Conservation (phyloP, 2,888 invertebrate genomes). For the Dyspetes luteomarginatus region DNA sequence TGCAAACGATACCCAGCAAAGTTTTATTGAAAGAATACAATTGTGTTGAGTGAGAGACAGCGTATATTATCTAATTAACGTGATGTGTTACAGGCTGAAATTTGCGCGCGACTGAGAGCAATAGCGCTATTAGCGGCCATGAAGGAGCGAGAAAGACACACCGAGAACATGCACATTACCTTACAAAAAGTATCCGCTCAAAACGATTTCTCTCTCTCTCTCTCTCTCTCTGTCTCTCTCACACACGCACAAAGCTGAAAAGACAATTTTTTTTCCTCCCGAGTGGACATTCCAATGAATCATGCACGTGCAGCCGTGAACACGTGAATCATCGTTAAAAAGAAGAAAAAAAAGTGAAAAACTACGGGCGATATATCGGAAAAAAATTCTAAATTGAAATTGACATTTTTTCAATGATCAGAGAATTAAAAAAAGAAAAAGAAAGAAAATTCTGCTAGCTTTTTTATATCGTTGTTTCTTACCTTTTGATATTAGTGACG, state of each 20-base stretch:
- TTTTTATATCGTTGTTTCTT: neutral
- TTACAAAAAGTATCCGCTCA: no score
- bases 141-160: no score
- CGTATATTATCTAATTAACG: slow-evolving; percentile 10
- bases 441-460: neutral
- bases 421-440: neutral
- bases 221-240: neutral
- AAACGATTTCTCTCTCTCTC: neutral
- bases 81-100: no score
- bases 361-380: neutral
- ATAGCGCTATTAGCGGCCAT: no score
- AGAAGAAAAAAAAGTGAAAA: neutral
- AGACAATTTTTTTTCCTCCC: slow-evolving; percentile 21
- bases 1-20: neutral
- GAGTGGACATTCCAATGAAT: slow-evolving; percentile 44
- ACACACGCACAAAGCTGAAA: neutral
- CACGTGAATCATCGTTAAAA: slow-evolving; percentile 26
- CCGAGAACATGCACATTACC: no score
- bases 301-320: slow-evolving; percentile 25
- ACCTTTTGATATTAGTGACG: slow-evolving; percentile 18
- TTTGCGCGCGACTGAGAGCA: no score
- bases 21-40: neutral
- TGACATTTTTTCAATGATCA: neutral
- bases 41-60: slow-evolving; percentile 8
- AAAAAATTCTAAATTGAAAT: neutral